phyloP scores from a whole-genome alignment of 2,888 invertebrate species.

The Perithous albicinctus region DNA sequence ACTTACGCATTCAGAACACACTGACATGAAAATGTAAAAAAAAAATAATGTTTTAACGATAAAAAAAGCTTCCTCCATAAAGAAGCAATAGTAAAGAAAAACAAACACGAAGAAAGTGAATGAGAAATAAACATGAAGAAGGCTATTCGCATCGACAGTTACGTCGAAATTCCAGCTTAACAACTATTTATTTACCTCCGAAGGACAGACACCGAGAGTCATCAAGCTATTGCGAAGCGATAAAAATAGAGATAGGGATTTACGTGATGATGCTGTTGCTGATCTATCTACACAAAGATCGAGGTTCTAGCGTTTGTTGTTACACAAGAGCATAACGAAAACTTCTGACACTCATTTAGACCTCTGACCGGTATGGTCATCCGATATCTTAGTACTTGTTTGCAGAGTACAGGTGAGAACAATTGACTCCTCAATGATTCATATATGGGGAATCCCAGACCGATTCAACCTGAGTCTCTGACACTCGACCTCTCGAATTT shows the following conservation, averaged over 20 bases:
- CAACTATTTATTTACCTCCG: constrained; percentile 9
- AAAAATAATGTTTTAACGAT: too few relatives aligned
- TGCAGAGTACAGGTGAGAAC: constrained; percentile 1
- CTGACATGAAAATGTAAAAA: not conserved
- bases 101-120: not conserved
- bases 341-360: not conserved
- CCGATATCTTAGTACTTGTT: constrained; percentile 20
- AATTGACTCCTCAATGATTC: not conserved
- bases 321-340: constrained; percentile 9
- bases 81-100: not conserved
- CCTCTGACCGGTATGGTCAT: constrained; percentile 11
- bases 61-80: too few relatives aligned
- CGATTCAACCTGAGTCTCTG: too few relatives aligned
- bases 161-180: constrained; percentile 1
- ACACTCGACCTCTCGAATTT: too few relatives aligned
- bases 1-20: too few relatives aligned
- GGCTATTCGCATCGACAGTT: not conserved
- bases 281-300: constrained; percentile 9
- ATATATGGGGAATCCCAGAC: too few relatives aligned
- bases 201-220: constrained; percentile 1
- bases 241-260: constrained; percentile 22
- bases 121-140: not conserved
- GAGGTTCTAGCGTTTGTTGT: not conserved
- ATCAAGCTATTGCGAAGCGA: constrained; percentile 21
- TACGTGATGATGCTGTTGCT: not conserved